Evolutionary conservation across 2,888 invertebrate genomes (phyloP).

Genomic region (Prosopocoilus inquinatus): DNA sequence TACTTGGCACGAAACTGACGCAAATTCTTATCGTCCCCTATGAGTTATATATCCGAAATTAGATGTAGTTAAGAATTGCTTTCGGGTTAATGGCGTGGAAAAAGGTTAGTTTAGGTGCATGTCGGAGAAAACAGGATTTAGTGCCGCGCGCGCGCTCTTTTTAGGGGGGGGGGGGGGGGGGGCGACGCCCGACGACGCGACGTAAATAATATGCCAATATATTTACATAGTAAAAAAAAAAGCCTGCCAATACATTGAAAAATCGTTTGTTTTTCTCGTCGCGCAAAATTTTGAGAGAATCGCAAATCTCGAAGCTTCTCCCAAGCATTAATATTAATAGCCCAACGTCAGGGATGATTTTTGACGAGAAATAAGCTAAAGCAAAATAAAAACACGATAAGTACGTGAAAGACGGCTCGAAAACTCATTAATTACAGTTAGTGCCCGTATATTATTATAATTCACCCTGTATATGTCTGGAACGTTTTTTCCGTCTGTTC

Average conservation of each 20-base stretch:
- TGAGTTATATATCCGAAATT: conserved; percentile 25
- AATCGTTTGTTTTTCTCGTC: background rate
- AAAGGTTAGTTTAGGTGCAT: conserved; percentile 30
- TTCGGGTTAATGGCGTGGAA: conserved; percentile 34
- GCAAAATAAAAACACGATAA: no score
- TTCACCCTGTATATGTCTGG: no score
- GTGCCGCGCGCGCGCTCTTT: background rate
- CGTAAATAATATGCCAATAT: background rate
- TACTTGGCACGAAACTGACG: conserved; percentile 14
- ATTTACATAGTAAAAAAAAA: background rate
- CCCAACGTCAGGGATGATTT: no score
- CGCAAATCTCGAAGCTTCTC: no score
- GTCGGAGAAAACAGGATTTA: conserved; percentile 7
- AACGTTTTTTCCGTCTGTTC: no score
- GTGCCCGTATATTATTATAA: no score
- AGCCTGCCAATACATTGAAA: background rate
- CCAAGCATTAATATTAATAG: no score
- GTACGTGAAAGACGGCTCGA: no score
- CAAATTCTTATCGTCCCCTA: conserved; percentile 8
- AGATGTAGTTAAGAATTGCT: conserved; percentile 32
- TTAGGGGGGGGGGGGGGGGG: no score
- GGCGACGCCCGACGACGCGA: background rate
- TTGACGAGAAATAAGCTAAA: no score
- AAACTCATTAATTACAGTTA: no score
- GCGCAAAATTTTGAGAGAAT: no score